phyloP scores from a whole-genome alignment of 1,140 invertebrate species.

The Arion vulgaris region DNA sequence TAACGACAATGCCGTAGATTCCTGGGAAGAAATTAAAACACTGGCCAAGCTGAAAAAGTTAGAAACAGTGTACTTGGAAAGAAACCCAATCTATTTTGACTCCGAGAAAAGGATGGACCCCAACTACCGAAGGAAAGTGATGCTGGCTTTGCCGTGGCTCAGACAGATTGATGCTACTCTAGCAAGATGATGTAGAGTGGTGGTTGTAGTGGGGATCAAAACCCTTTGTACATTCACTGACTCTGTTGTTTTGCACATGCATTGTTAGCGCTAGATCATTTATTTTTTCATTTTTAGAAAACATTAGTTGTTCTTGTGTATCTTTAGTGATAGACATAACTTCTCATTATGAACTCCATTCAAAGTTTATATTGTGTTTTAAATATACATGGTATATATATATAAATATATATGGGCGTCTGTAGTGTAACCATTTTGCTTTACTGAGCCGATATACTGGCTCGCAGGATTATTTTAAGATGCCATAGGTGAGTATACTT shows the following conservation, averaged over 20 bases:
- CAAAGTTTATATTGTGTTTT: no score
- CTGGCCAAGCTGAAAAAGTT: constrained; percentile 84
- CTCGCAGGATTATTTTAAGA: no score
- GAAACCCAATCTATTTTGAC: constrained; percentile 85
- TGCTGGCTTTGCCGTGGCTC: constrained; percentile 87
- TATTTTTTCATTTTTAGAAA: background rate
- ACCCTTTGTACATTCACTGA: background rate
- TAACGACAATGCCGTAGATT: constrained; percentile 91
- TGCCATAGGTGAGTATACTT: no score
- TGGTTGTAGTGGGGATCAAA: background rate
- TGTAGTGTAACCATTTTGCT: no score
- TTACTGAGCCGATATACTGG: no score
- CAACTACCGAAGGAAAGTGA: constrained; percentile 93
- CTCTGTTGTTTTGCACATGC: background rate
- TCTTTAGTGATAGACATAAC: no score
- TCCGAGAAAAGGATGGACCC: constrained; percentile 77
- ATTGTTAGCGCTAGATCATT: background rate
- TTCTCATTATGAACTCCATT: no score
- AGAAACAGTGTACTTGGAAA: constrained; percentile 92
- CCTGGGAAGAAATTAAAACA: constrained; percentile 88
- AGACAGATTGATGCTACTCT: constrained; percentile 94
- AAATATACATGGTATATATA: no score
- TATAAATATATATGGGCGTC: no score
- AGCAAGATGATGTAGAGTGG: constrained; percentile 38
- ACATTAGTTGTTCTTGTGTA: no score